phyloP scores from a whole-genome alignment of 2,113 vertebrate species.

The Taxidea taxus region DNA sequence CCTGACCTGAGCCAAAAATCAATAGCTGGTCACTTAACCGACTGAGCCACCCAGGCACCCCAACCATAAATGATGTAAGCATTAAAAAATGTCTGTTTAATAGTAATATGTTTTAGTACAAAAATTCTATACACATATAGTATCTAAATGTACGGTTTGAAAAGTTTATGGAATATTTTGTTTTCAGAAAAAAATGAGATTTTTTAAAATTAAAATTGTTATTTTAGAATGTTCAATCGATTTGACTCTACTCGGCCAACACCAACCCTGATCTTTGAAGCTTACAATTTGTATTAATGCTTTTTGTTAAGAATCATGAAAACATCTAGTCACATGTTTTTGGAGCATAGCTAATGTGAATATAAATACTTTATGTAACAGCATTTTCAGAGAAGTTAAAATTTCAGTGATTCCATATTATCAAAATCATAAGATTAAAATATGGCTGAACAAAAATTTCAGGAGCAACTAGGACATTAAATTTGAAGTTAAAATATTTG shows the following conservation, averaged over 20 bases:
- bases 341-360: neutral
- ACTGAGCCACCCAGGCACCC: neutral
- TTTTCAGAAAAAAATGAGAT: neutral
- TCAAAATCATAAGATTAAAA: neutral
- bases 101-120: conserved; percentile 11
- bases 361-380: neutral
- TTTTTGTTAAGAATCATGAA: neutral
- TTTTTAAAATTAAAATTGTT: neutral
- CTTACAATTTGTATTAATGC: neutral
- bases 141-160: neutral
- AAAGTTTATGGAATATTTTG: neutral
- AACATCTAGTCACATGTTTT: neutral
- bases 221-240: neutral
- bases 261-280: neutral
- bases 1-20: neutral
- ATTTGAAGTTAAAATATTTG: neutral
- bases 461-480: neutral
- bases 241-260: neutral
- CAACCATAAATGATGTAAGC: neutral
- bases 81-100: neutral
- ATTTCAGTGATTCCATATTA: neutral
- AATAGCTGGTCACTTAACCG: neutral
- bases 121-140: neutral
- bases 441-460: too few relatives aligned
- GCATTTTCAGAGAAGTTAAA: neutral